Base-by-base conservation (phyloP, 2,888 invertebrate species). In the Crocallis elinguaria region DNA sequence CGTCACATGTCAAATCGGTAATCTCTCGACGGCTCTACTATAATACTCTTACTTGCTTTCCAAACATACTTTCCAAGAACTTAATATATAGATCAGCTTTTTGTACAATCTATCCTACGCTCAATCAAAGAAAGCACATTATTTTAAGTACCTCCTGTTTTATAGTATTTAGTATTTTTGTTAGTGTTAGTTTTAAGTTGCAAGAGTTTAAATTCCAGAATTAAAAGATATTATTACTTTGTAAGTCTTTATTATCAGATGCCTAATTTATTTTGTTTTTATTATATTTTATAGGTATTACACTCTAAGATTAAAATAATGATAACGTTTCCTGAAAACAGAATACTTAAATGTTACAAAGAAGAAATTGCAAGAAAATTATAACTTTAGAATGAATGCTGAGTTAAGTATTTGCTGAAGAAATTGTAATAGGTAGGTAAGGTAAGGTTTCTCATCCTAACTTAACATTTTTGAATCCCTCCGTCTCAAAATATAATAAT, bases 171-270 rank as follows among this genome's bases (percentile, higher is more conserved):
- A 82, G 73, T 77, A 78, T 77, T 77, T 71, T 86, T 85, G 85
- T 89, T 88, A 84, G 82, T 77, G 76, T 81, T 86, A 87, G 77
- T 88, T 86, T 57, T 86, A 83, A 79, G 81, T 78, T 77, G 74
- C 66, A 79, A 88, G 84, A 86, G 82, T 86, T 85, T 88, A 82
- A 82, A 77, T 78, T 78, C 86, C 87, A 87, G 84, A 88, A 87
- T 84, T 71, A 82, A 82, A 69, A 84, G 87, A 88, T 89, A 89
- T 89, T 88, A 88, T 81, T 88, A 84, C 73, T 79, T 80, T 79
- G 71, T 75, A 78, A 79, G 57, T 65, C 68, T 80, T 71, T 67
- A 66, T 74, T 77, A 77, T 72, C 69, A 68, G 64, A 75, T 75
- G 79, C 61, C 45, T 84, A 82, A 86, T 86, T 87, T 88, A 86